Base-by-base conservation (phyloP, 2,113 vertebrate species). In the Toxotes jaculatrix region DNA sequence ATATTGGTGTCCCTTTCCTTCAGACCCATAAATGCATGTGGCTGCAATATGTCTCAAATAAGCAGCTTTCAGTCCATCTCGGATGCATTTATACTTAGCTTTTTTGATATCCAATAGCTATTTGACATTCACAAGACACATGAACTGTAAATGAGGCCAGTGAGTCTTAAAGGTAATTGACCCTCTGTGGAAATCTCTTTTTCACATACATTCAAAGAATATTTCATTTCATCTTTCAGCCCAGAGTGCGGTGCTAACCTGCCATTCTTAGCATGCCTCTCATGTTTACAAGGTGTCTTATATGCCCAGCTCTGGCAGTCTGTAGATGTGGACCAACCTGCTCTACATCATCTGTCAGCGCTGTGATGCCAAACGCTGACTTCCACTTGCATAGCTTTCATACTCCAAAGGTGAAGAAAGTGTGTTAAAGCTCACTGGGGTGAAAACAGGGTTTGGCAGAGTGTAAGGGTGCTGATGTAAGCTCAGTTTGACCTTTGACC, bases 301-400 rank as follows among this genome's bases (percentile, higher is more conserved):
- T 65, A 23, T 45, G 7, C 70, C 27, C 7, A 81, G 27, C 49
- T 62, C 36, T 38, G 55, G 31, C 40, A 74, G 66, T 68, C 73
- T 63, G 42, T 32, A 17, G 11, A 73, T 84, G 56, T 77, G 72
- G 74, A 75, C 63, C 79, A 85, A 92, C 91, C 90, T 88, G 92
- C 86, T 91, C 64, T 51, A 23, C 87, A 61, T 90, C 85, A 82
- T 79, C 79, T 89, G 89, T 93, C 91, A 91, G 62, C 38, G 47
- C 53, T 1, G 60, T 1, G 9, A 43, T 65, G 70, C 70, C 14
- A 59, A 64, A 57, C 43, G 4, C 53, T 45, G 16, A 17, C 56
- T 68, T 47, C 71, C 73, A 68, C 43, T 10, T n/a, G 27, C 76
- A 89, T 90, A 75, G 71, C 80, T 79, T 13, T 80, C 91, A 89